phyloP scores from a whole-genome alignment of 2,113 vertebrate genomes.

The Vulpes lagopus region DNA sequence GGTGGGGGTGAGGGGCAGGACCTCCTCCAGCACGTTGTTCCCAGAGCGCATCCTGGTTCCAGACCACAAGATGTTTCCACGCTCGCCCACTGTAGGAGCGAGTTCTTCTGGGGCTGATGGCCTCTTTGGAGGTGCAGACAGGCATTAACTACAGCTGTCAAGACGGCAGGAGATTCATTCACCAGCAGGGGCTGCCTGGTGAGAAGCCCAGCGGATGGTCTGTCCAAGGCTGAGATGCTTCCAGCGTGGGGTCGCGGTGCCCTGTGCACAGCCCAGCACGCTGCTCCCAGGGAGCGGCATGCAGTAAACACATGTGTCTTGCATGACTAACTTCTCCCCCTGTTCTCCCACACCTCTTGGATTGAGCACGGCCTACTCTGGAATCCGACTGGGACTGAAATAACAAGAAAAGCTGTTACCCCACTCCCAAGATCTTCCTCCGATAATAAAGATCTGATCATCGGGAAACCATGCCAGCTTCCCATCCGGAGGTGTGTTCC shows the following conservation, averaged over 20 bases:
- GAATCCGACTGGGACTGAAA: slow-evolving; percentile 54
- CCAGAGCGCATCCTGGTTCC: neutral
- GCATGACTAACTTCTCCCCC: slow-evolving; percentile 69
- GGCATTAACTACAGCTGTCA: neutral
- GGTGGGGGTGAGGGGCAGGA: neutral
- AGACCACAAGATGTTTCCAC: neutral
- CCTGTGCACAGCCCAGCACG: neutral
- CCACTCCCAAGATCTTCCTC: slow-evolving; percentile 9
- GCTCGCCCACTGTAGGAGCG: neutral
- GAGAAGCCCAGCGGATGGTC: neutral
- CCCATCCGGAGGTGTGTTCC: neutral
- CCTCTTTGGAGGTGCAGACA: neutral
- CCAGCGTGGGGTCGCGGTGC: neutral
- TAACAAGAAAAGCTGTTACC: slow-evolving; percentile 49
- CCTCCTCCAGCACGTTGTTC: neutral
- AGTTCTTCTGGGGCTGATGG: neutral
- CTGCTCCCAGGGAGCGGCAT: neutral
- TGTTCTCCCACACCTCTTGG: slow-evolving; percentile 61
- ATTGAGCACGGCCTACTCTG: slow-evolving; percentile 43
- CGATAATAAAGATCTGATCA: neutral
- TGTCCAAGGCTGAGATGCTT: neutral
- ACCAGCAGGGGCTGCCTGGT: neutral
- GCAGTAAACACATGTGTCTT: neutral
- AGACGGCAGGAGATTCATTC: neutral
- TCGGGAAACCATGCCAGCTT: neutral